phyloP scores from a whole-genome alignment of 2,113 vertebrate genomes.

The Syngnathus scovelli region DNA sequence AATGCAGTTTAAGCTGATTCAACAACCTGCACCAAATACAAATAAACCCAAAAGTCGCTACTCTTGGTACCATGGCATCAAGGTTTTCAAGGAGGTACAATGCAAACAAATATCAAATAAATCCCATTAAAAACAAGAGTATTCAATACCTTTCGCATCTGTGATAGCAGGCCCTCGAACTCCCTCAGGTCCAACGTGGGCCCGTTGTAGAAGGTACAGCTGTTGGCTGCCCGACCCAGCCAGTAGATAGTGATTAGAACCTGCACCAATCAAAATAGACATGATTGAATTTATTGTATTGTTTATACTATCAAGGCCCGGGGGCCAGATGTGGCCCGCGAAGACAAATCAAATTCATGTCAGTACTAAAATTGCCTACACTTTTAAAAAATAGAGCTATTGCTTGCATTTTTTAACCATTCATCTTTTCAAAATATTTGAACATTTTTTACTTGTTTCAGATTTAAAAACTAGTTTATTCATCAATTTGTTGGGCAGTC shows the following conservation, averaged over 20 bases:
- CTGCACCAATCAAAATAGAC: constrained; percentile 55
- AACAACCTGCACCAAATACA: neutral
- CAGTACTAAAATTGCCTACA: too few relatives aligned
- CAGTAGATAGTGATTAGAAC: constrained; percentile 96
- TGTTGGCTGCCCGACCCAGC: constrained; percentile 90
- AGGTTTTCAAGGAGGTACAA: neutral
- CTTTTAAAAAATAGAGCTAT: too few relatives aligned
- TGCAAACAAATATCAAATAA: neutral
- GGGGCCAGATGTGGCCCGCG: too few relatives aligned
- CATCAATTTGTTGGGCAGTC: too few relatives aligned
- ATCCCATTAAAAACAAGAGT: neutral
- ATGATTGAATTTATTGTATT: neutral
- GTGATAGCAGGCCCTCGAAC: constrained; percentile 90
- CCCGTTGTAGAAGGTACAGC: constrained; percentile 83
- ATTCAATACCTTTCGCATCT: constrained; percentile 86
- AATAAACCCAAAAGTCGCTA: neutral
- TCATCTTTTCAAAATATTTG: too few relatives aligned
- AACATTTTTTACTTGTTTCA: too few relatives aligned
- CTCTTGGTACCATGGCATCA: neutral
- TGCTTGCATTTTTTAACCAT: too few relatives aligned
- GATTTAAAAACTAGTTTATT: too few relatives aligned
- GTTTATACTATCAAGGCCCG: neutral
- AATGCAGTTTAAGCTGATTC: neutral
- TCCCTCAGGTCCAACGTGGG: constrained; percentile 89
- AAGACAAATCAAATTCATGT: too few relatives aligned